Conservation (phyloP, 2,888 invertebrate genomes). For the Hypselothyrea guttata region DNA sequence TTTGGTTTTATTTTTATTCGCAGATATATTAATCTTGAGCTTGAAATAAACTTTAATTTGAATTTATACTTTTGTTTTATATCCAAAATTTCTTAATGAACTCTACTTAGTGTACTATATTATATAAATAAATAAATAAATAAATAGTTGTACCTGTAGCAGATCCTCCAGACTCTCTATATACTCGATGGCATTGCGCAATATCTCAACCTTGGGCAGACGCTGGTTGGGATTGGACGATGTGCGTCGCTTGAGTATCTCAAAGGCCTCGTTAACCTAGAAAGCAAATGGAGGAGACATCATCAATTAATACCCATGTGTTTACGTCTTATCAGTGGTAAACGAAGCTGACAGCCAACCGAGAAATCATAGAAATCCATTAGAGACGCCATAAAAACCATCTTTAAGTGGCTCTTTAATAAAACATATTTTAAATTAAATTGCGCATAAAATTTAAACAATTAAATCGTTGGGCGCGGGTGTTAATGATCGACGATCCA, state of each 20-base stretch:
- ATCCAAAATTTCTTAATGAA: too few species aligned
- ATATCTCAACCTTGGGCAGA: slow-evolving; percentile 98
- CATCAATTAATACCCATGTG: slow-evolving; percentile 50
- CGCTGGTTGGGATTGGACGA: slow-evolving; percentile 98
- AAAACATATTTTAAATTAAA: slow-evolving; percentile 75
- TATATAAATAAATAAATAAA: too few species aligned
- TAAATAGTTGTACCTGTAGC: slow-evolving; percentile 84
- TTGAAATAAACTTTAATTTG: too few species aligned
- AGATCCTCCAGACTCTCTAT: slow-evolving; percentile 95
- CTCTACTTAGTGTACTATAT: too few species aligned
- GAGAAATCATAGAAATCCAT: slow-evolving; percentile 67
- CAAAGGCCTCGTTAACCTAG: slow-evolving; percentile 99
- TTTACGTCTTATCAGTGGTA: slow-evolving; percentile 23
- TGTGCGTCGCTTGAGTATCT: slow-evolving; percentile 94
- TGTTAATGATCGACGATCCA: slow-evolving; percentile 52
- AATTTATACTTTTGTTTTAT: too few species aligned
- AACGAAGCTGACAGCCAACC: too few species aligned
- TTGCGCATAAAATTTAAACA: slow-evolving; percentile 74
- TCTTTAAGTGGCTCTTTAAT: slow-evolving; percentile 71
- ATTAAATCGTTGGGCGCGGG: slow-evolving; percentile 60
- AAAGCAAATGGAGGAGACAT: slow-evolving; percentile 19
- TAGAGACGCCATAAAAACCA: slow-evolving; percentile 60
- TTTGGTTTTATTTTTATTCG: too few species aligned
- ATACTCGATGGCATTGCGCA: slow-evolving; percentile 98
- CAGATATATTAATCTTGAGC: too few species aligned